These are phyloP conservation scores for Drosophila mayri DNA, from an alignment of 1,140 invertebrate genomes.

Conservation along the genomic window DNA sequence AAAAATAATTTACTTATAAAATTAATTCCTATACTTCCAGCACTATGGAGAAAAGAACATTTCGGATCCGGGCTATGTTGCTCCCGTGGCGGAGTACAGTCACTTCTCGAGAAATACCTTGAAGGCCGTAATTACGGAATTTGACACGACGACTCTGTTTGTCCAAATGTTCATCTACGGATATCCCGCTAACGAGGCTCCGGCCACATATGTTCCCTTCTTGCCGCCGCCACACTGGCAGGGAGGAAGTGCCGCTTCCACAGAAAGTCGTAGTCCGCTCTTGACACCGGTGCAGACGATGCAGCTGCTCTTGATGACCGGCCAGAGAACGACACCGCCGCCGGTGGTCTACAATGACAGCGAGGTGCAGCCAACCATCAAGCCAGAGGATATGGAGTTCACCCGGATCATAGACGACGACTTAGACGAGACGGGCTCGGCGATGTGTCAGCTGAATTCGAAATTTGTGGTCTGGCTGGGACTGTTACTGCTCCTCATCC, in stretches of 20 bases:
- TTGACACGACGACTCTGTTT: constrained; percentile 50
- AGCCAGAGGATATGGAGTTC: constrained; percentile 54
- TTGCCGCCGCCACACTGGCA: constrained; percentile 44
- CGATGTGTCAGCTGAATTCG: constrained; percentile 12
- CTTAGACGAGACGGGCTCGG: constrained; percentile 15
- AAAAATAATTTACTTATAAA: background rate
- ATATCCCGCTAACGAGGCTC: constrained; percentile 40
- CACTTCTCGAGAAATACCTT: constrained; percentile 61
- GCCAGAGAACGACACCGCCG: constrained; percentile 26
- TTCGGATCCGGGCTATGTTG: constrained; percentile 19
- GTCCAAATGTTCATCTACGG: constrained; percentile 78
- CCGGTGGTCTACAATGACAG: background rate
- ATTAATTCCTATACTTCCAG: background rate
- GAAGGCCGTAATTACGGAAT: constrained; percentile 68
- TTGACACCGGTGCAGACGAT: constrained; percentile 52
- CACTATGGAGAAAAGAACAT: constrained; percentile 31
- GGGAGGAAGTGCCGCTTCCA: background rate
- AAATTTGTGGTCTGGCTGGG: constrained; percentile 43
- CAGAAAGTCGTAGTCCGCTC: background rate
- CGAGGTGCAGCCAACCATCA: constrained; percentile 14
- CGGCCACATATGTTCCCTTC: constrained; percentile 56
- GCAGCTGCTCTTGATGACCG: constrained; percentile 51
- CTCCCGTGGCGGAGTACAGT: constrained; percentile 67
- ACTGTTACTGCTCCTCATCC: constrained; percentile 33
- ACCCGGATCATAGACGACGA: constrained; percentile 11